Evolutionary conservation across 2,113 vertebrate species (phyloP), one percentile per base, ranked within the genome.

Genomic region (Eubucco bourcierii): DNA sequence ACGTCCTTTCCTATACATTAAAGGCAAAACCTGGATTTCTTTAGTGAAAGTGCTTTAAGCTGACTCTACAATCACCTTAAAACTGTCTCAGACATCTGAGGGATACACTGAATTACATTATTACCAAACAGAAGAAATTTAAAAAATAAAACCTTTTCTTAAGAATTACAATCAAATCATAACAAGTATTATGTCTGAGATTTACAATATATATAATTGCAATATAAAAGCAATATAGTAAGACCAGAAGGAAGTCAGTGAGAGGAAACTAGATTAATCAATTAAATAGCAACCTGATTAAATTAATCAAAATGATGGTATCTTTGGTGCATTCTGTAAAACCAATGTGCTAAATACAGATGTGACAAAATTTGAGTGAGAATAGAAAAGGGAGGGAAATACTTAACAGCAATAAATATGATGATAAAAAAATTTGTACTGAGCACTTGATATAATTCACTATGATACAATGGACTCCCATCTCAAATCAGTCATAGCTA

Each of bases 231-330:
- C 25, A 82, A 33, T 31, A n/a, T 2, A 67, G 2, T 21, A 47
- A 75, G 23, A 93, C 66, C 55, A 80, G 68, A 94, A 82, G 60
- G 37, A 88, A 90, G n/a, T 14, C 34, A 55, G 34, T 0, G 1
- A 81, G 44, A 91, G n/a, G 37, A 92, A 94, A 73, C 17, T 13
- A 79, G 80, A 94, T 83, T 55, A 94, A 88, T 31, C 41, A n/a
- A 47, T 31, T 56, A 56, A 56, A 17, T 56, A 29, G 16, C 27
- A 56, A 31, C 37, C 34, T 82, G 76, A 87, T 71, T 76, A 84
- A 88, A 93, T 18, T 16, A 92, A 84, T 29, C 1, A 6, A 34
- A 65, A 56, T 21, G 88, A 73, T 41, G 60, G 2, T 29, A 79
- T 47, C 67, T 90, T 73, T 59, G 41, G 52, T 74, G 84, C 52